Conservation (phyloP, 2,113 vertebrate species). For the Martes martes region DNA sequence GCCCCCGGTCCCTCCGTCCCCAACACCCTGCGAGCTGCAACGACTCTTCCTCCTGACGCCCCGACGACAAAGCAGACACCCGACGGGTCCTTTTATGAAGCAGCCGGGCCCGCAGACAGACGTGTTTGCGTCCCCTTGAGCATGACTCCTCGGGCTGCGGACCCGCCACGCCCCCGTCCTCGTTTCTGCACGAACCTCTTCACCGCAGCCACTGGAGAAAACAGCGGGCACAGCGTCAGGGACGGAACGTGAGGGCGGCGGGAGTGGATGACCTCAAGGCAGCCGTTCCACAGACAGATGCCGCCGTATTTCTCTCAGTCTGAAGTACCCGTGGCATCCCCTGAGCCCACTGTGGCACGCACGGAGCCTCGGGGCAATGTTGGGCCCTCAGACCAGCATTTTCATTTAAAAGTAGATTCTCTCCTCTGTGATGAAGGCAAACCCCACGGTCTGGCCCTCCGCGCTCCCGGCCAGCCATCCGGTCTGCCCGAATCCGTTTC, state of each 20-base stretch:
- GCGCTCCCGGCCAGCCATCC: fast-evolving
- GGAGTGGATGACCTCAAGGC: background rate
- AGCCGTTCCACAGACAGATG: background rate
- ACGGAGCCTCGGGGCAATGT: background rate
- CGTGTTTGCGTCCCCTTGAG: background rate
- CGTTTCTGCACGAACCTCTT: background rate
- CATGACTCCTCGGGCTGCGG: background rate
- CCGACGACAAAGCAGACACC: background rate
- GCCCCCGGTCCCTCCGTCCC: fast-evolving
- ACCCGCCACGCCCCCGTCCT: background rate
- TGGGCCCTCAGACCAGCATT: background rate
- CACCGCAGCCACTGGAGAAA: background rate
- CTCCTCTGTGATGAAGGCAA: background rate
- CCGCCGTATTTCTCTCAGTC: background rate
- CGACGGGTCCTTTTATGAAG: too few species aligned
- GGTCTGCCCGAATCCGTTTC: background rate
- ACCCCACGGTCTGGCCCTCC: fast-evolving
- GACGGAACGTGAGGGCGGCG: too few species aligned
- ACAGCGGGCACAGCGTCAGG: background rate
- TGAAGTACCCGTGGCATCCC: background rate
- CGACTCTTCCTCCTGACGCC: fast-evolving
- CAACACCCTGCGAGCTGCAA: background rate
- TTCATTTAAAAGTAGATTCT: background rate
- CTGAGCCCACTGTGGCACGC: background rate
- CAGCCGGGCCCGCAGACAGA: background rate